Conservation (phyloP, 2,888 invertebrate species). For the Melieria omissa region DNA sequence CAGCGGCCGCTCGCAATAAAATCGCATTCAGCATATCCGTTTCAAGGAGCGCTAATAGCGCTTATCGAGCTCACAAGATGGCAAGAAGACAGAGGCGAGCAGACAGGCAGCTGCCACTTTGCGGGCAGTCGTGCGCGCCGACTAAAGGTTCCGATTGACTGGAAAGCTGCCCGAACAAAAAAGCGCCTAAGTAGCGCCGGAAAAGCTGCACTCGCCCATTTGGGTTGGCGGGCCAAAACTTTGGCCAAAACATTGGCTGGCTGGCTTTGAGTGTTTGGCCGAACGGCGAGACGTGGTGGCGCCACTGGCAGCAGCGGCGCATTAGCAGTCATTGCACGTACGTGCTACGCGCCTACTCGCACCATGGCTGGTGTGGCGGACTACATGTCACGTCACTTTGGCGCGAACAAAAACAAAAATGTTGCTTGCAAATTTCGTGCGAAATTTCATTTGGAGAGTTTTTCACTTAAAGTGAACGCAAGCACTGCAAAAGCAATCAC, state of each 20-base stretch:
- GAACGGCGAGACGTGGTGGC: neutral
- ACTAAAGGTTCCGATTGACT: constrained; percentile 4
- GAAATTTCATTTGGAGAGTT: too few relatives aligned
- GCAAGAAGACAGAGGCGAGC: neutral
- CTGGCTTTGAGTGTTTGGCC: neutral
- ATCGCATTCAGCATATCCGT: neutral
- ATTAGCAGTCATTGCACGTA: neutral
- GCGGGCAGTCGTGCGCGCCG: neutral
- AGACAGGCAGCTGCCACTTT: constrained; percentile 2
- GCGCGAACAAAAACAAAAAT: too few relatives aligned
- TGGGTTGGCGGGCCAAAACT: too few relatives aligned
- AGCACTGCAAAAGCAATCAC: too few relatives aligned
- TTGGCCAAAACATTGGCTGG: neutral
- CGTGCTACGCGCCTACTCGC: neutral
- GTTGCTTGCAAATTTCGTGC: too few relatives aligned
- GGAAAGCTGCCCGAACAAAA: constrained; percentile 7
- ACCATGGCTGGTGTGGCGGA: neutral
- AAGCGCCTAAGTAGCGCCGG: too few relatives aligned
- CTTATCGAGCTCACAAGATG: constrained; percentile 9
- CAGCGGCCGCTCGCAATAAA: too few relatives aligned
- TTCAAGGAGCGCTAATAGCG: neutral
- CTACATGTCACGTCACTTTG: too few relatives aligned
- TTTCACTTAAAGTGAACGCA: too few relatives aligned
- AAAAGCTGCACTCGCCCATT: too few relatives aligned
- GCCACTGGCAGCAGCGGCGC: neutral